phyloP scores from a whole-genome alignment of 2,888 invertebrate species.

The Chouioia cunea region DNA sequence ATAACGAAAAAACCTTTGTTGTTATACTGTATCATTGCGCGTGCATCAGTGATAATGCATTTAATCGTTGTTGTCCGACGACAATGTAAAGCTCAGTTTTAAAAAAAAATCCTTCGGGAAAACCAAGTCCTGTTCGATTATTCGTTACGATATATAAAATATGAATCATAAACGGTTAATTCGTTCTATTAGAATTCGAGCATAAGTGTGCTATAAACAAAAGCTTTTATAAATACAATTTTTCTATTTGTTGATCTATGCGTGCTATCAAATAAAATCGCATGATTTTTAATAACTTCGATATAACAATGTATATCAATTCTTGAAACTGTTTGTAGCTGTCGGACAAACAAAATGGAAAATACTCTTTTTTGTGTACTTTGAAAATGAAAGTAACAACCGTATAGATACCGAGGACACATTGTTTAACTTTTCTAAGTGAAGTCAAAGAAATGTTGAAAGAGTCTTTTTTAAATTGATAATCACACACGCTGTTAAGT shows the following conservation, averaged over 20 bases:
- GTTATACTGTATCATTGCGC: slow-evolving; percentile 57
- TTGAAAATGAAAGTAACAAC: slow-evolving; percentile 17
- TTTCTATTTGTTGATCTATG: slow-evolving; percentile 19
- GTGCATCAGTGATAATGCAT: slow-evolving; percentile 56
- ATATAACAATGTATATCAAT: slow-evolving; percentile 4
- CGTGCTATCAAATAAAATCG: no score
- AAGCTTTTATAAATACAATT: slow-evolving; percentile 19
- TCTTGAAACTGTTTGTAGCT: slow-evolving; percentile 7
- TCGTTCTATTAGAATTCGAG: slow-evolving; percentile 7
- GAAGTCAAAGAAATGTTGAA: slow-evolving; percentile 13
- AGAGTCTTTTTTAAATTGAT: slow-evolving; percentile 30
- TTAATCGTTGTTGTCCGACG: slow-evolving; percentile 53
- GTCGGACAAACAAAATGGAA: slow-evolving; percentile 8
- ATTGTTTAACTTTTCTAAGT: slow-evolving; percentile 32
- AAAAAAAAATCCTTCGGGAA: slow-evolving; percentile 34
- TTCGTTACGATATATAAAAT: slow-evolving; percentile 12
- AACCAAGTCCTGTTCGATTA: slow-evolving; percentile 41
- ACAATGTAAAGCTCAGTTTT: slow-evolving; percentile 31
- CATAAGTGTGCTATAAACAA: not conserved
- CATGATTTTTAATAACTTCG: no score
- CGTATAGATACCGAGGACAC: slow-evolving; percentile 20
- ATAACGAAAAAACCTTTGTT: slow-evolving; percentile 49
- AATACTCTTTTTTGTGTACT: not conserved
- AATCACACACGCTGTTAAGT: slow-evolving; percentile 1
- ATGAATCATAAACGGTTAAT: slow-evolving; percentile 22